phyloP scores from a whole-genome alignment of 30 jellyfish, hydroid and myxozoan species.

The Cassiopea andromeda region DNA sequence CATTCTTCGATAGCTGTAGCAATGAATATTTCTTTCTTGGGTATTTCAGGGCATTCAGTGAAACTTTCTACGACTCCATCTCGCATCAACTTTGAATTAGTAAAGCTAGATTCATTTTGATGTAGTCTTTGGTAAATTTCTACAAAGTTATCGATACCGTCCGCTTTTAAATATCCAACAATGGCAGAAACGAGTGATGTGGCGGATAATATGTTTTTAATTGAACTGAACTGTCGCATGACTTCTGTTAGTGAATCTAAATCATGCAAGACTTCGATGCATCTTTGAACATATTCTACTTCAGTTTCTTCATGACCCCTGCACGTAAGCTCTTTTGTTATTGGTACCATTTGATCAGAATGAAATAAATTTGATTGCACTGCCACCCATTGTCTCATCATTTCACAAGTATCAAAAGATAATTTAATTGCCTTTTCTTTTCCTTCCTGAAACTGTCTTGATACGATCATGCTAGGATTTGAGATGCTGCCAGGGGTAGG shows the following conservation, averaged over 20 bases:
- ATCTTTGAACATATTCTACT: slow-evolving; percentile 35
- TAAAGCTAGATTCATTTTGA: not conserved
- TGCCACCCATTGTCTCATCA: not conserved
- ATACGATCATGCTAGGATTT: not conserved
- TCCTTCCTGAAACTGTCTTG: not conserved
- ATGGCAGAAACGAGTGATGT: slow-evolving; percentile 63
- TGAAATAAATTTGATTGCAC: too few species aligned
- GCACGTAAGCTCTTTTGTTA: not conserved
- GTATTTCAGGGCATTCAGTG: slow-evolving; percentile 22
- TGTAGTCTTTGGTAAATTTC: slow-evolving; percentile 7
- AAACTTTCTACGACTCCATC: slow-evolving; percentile 12
- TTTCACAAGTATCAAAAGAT: not conserved
- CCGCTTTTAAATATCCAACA: slow-evolving; percentile 19
- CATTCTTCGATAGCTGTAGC: slow-evolving; percentile 24
- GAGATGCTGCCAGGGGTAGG: not conserved
- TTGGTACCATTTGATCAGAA: not conserved
- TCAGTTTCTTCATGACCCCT: slow-evolving; percentile 32
- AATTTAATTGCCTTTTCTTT: not conserved
- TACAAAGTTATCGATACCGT: not conserved
- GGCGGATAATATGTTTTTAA: slow-evolving; percentile 55
- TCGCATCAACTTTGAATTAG: not conserved
- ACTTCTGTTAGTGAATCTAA: slow-evolving; percentile 21
- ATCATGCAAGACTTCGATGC: slow-evolving; percentile 23
- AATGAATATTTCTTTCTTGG: slow-evolving; percentile 31
- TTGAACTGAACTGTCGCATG: slow-evolving; percentile 16